phyloP scores from a whole-genome alignment of 2,113 vertebrate genomes.

The Planiliza haematocheilus region DNA sequence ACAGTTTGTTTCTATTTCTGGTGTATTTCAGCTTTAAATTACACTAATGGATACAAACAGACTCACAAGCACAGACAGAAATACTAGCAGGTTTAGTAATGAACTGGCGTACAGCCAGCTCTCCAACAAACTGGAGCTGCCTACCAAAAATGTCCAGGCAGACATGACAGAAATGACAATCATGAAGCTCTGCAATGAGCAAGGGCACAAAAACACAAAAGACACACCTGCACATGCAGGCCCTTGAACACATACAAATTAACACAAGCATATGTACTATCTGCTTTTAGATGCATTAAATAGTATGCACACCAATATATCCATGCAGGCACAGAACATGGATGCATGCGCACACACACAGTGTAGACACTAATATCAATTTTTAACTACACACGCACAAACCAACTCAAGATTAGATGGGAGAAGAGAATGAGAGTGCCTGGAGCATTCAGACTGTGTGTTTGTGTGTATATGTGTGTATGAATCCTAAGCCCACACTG shows the following conservation, averaged over 20 bases:
- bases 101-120: constrained; percentile 61
- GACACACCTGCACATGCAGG: constrained; percentile 33
- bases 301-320: neutral
- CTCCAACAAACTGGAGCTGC: constrained; percentile 62
- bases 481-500: constrained; percentile 56
- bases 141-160: constrained; percentile 64
- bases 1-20: constrained; percentile 32
- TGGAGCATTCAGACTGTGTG: constrained; percentile 42
- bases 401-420: constrained; percentile 43
- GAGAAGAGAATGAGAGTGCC: constrained; percentile 40
- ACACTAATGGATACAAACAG: constrained; percentile 30
- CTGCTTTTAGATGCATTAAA: constrained; percentile 4
- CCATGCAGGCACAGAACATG: constrained; percentile 2
- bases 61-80: constrained; percentile 30
- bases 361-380: constrained; percentile 27
- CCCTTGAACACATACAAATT: neutral
- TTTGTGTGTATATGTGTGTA: constrained; percentile 30
- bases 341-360: neutral
- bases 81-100: constrained; percentile 62
- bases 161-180: constrained; percentile 74
- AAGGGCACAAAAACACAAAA: constrained; percentile 54
- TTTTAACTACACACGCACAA: constrained; percentile 38
- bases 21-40: constrained; percentile 31
- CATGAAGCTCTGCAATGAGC: constrained; percentile 35
- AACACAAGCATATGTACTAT: neutral